A percentile compares a stretch with the other conserved stretches of the same genome.
phyloP scores from a whole-genome alignment of 2,888 invertebrate genomes.

The Lycaena phlaeas region DNA sequence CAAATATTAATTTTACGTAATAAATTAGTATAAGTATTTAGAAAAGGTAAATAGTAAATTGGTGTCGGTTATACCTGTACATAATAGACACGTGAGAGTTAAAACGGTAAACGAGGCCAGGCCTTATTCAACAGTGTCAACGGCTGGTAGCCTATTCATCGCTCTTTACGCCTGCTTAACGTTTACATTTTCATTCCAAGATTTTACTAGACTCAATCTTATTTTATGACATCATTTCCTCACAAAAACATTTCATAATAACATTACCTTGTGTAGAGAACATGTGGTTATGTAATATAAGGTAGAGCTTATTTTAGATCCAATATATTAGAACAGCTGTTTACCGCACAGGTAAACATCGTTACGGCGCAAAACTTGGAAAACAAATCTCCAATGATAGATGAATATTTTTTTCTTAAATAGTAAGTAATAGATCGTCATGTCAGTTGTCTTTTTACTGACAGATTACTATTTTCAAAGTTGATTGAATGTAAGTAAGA shows the following conservation, averaged over 20 bases:
- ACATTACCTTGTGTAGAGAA: not conserved
- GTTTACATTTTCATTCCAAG: slow-evolving; percentile 32
- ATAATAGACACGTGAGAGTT: slow-evolving; percentile 39
- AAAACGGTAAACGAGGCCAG: slow-evolving; percentile 57
- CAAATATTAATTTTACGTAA: too few species aligned
- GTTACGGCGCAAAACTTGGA: not conserved
- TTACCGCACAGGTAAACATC: slow-evolving; percentile 2
- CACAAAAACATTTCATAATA: not conserved
- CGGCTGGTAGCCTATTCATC: slow-evolving; percentile 51
- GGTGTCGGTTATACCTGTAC: not conserved
- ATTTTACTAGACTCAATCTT: slow-evolving; percentile 9
- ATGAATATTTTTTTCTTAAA: slow-evolving; percentile 3
- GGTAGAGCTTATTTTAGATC: not conserved
- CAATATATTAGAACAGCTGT: slow-evolving; percentile 1
- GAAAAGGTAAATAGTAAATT: slow-evolving; percentile 8
- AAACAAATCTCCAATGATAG: slow-evolving; percentile 5
- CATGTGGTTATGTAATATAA: slow-evolving; percentile 3
- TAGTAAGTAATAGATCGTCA: too few species aligned
- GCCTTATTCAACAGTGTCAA: slow-evolving; percentile 55
- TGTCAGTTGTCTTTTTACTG: too few species aligned
- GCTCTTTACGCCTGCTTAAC: slow-evolving; percentile 35
- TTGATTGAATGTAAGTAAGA: slow-evolving; percentile 2
- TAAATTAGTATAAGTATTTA: slow-evolving; percentile 10
- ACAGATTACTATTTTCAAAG: not conserved
- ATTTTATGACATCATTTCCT: slow-evolving; percentile 11